A percentile compares a stretch with the other conserved stretches of the same genome.
phyloP scores from a whole-genome alignment of 2,113 vertebrate genomes.

The Osmerus mordax region DNA sequence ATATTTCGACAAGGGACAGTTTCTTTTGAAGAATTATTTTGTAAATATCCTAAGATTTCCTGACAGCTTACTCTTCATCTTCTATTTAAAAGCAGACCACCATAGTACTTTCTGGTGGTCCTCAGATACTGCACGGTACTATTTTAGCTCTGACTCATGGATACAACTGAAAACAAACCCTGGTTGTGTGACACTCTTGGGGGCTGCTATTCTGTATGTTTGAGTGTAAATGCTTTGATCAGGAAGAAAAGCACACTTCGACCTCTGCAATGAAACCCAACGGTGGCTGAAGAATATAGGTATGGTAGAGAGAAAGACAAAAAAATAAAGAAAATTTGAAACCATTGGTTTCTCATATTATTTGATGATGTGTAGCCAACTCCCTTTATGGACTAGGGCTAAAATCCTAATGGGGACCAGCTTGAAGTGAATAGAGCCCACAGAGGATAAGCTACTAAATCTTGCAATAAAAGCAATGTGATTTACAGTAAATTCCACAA shows the following conservation, averaged over 20 bases:
- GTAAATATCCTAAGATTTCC: too few species aligned
- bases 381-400: slow-evolving; percentile 92
- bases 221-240: slow-evolving; percentile 64
- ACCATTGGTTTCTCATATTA: slow-evolving; percentile 89
- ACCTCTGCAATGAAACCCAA: slow-evolving; percentile 82
- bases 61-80: too few species aligned
- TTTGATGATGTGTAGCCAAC: slow-evolving; percentile 96
- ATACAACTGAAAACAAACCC: slow-evolving; percentile 15
- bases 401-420: slow-evolving; percentile 99
- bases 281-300: slow-evolving; percentile 76
- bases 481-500: slow-evolving; percentile 99
- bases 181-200: slow-evolving; percentile 79
- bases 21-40: too few species aligned
- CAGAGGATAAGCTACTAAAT: slow-evolving; percentile 99
- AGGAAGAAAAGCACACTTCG: slow-evolving; percentile 85
- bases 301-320: slow-evolving; percentile 33
- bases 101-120: background rate
- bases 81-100: too few species aligned
- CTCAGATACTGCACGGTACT: slow-evolving; percentile 1
- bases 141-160: background rate
- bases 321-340: slow-evolving; percentile 88
- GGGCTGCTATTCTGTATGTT: slow-evolving; percentile 78
- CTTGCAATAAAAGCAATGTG: slow-evolving; percentile 99
- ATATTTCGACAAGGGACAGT: too few species aligned
- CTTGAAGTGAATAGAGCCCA: slow-evolving; percentile 99